These are phyloP conservation scores for Drosophila willistoni DNA, from an alignment of 1,140 invertebrate genomes.

Conservation along the genomic window DNA sequence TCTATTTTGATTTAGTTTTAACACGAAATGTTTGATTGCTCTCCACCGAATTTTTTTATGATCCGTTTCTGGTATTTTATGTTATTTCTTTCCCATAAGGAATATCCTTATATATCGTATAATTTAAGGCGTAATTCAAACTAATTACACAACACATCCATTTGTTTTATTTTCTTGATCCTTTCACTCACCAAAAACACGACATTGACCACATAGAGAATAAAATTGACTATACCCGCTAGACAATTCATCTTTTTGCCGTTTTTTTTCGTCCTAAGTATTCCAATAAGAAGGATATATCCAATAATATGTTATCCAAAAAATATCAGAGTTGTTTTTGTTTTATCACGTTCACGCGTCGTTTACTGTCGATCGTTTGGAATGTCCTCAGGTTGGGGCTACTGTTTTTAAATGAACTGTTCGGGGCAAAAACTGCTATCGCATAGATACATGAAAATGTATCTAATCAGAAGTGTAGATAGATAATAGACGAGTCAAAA, in stretches of 20 bases:
- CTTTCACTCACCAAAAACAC: slow-evolving; percentile 68
- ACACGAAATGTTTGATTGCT: too few species aligned
- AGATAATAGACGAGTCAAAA: slow-evolving; percentile 34
- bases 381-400: slow-evolving; percentile 34
- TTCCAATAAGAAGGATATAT: slow-evolving; percentile 9
- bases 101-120: too few species aligned
- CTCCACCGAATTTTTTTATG: too few species aligned
- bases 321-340: slow-evolving; percentile 9
- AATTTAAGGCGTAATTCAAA: too few species aligned
- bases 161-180: neutral
- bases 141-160: neutral
- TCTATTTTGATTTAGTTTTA: too few species aligned
- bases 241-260: slow-evolving; percentile 63
- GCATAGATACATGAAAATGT: slow-evolving; percentile 27
- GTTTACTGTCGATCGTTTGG: slow-evolving; percentile 68
- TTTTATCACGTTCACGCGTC: slow-evolving; percentile 72
- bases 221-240: slow-evolving; percentile 63
- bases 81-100: too few species aligned
- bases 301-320: slow-evolving; percentile 10
- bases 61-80: too few species aligned
- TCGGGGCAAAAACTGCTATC: slow-evolving; percentile 21
- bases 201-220: slow-evolving; percentile 64
- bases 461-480: slow-evolving; percentile 30
- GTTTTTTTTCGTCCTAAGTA: slow-evolving; percentile 24
- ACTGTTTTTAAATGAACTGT: slow-evolving; percentile 57